Base-by-base conservation (phyloP, 2,888 invertebrate genomes). In the Ferrisia virgata region DNA sequence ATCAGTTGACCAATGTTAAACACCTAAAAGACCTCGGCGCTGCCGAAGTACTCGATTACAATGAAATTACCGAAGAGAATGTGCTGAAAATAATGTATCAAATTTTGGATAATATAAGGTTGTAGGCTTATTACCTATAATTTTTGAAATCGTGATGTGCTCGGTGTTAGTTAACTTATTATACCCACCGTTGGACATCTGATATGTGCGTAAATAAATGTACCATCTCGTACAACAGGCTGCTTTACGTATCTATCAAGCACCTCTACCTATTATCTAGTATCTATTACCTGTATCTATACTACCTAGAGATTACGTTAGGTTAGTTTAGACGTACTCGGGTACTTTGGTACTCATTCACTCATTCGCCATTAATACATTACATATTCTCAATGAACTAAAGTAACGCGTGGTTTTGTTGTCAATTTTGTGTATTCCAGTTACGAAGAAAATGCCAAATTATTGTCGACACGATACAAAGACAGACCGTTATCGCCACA, bases 401-500 rank as follows among this genome's bases (percentile, higher is more conserved):
- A 5, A 8, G 40, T 40, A 40, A 40, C 5, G 40, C 40, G 40
- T 11, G 9, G 13, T 40, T 64, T 64, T 64, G 8, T 28, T 64
- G 15, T 5, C 15, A 53, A 11, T 28, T 64, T 64, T 15, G 15
- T 58, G 6, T 25, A 69, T 79, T 43, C 47, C 53, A 80, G 80
- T 31, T 80, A 80, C 80, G 47, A 47, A 31, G 47, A 47, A 43
- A 80, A 43, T 28, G 80, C 80, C 13, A 80, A 80, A 47, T 13
- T 40, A 80, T 53, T 80, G 31, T 80, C 80, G 11, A 22, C 40
- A 15, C 25, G 53, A 8, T 80, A 80, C 11, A 80, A 80, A 47
- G 80, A 80, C n/a, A 80, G 80, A n/a, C 80, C 80, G 1, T 8
- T 80, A 33, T 53, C 80, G 13, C 80, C 80, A 0, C 80, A 80